Percentiles rank a stretch among this genome's conserved stretches.
These are phyloP conservation scores for Mesitornis unicolor DNA, from an alignment of 2,113 vertebrate genomes.

Conservation along the genomic window DNA sequence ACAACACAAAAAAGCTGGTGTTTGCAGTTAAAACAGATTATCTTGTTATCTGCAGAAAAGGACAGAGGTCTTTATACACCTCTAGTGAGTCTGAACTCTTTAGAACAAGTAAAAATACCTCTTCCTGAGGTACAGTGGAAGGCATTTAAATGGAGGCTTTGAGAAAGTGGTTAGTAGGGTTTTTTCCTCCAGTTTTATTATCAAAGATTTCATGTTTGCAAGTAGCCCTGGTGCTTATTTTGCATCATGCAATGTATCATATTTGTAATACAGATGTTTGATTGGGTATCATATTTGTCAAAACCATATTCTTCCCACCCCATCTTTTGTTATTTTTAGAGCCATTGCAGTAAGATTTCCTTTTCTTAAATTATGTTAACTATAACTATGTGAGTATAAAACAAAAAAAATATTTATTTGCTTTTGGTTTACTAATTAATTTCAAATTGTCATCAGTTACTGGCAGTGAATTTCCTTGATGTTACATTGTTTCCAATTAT, in stretches of 20 bases:
- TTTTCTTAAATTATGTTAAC: background rate
- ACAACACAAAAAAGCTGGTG: background rate
- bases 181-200: background rate
- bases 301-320: background rate
- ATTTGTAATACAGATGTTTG: background rate
- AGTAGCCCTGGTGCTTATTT: background rate
- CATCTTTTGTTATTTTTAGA: background rate
- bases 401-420: background rate
- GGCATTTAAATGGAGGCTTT: background rate
- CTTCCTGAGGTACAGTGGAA: background rate
- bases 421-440: constrained; percentile 28
- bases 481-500: constrained; percentile 15
- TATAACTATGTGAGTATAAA: background rate
- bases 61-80: background rate
- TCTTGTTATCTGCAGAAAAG: background rate
- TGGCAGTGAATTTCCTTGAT: constrained; percentile 14
- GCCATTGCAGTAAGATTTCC: background rate
- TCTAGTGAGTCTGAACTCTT: background rate
- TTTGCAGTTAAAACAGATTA: background rate
- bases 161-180: background rate
- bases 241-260: background rate
- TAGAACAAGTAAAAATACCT: background rate
- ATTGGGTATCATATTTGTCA: background rate
- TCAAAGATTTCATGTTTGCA: background rate
- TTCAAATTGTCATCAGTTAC: constrained; percentile 36